phyloP scores from a whole-genome alignment of 1,140 invertebrate species.

The Drosophila repletoides region DNA sequence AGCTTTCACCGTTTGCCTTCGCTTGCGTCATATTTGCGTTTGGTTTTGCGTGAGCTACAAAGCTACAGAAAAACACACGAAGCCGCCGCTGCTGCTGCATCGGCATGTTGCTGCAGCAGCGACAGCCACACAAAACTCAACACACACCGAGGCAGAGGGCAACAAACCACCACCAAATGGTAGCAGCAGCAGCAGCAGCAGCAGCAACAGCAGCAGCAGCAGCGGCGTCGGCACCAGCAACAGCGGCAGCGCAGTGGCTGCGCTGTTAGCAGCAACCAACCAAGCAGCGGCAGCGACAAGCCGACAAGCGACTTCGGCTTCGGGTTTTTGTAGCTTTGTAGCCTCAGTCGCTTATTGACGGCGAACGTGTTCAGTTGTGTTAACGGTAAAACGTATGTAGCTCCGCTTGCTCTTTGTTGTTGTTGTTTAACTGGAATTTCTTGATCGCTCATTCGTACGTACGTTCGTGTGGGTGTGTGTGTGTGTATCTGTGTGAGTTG shows the following conservation, averaged over 20 bases:
- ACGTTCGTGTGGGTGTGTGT: conserved; percentile 13
- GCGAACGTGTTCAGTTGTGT: conserved; percentile 56
- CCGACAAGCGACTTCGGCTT: conserved; percentile 43
- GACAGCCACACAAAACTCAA: conserved; percentile 42
- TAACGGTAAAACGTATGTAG: conserved; percentile 46
- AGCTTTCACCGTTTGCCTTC: conserved; percentile 64
- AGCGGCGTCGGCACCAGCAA: conserved; percentile 13
- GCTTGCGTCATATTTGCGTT: conserved; percentile 63
- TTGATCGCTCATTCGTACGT: conserved; percentile 47
- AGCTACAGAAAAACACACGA: conserved; percentile 41
- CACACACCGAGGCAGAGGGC: conserved; percentile 29
- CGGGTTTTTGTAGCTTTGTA: conserved; percentile 45
- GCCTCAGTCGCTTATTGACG: conserved; percentile 58
- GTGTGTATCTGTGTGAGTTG: conserved; percentile 35
- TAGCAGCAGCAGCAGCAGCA: conserved; percentile 10
- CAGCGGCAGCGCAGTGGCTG: conserved; percentile 41
- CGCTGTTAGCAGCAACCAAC: conserved; percentile 22
- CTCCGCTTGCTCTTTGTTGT: conserved; percentile 12
- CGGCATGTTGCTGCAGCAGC: conserved; percentile 37
- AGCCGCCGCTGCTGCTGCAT: conserved; percentile 39
- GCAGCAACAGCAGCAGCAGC: conserved; percentile 30
- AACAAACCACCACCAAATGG: conserved; percentile 60
- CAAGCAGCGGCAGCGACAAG: conserved; percentile 49
- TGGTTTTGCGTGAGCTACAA: conserved; percentile 66
- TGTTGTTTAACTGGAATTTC: conserved; percentile 64